Evolutionary conservation across 1,140 invertebrate genomes (phyloP).

Genomic region (Aphis gossypii): DNA sequence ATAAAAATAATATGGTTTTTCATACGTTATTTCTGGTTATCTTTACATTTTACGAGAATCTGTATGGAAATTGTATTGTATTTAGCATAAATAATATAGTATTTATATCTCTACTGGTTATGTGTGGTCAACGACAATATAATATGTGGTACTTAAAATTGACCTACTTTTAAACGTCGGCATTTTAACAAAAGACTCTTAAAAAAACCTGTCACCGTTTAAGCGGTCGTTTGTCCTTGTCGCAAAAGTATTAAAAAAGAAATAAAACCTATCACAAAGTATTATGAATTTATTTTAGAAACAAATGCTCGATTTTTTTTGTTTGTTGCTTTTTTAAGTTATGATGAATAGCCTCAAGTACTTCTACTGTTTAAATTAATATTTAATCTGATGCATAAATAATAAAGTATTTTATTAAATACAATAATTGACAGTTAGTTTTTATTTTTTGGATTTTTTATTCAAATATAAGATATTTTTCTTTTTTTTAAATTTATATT

Average conservation of each 20-base stretch:
- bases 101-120: background rate
- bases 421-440: conserved; percentile 3
- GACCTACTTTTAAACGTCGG: conserved; percentile 44
- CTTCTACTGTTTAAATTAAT: background rate
- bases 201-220: conserved; percentile 50
- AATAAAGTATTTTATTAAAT: background rate
- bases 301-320: background rate
- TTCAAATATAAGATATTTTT: background rate
- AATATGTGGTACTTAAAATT: conserved; percentile 36
- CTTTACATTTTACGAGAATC: background rate
- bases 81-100: background rate
- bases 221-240: conserved; percentile 54
- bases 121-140: background rate
- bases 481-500: background rate
- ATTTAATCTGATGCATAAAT: background rate
- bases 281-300: conserved; percentile 20
- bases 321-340: background rate
- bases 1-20: background rate
- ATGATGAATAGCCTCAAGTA: background rate
- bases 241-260: conserved; percentile 45
- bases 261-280: conserved; percentile 31
- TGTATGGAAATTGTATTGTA: background rate
- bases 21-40: background rate
- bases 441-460: background rate
- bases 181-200: conserved; percentile 55